Evolutionary conservation across 2,113 vertebrate genomes (phyloP).

Genomic region (Protobothrops mucrosquamatus): DNA sequence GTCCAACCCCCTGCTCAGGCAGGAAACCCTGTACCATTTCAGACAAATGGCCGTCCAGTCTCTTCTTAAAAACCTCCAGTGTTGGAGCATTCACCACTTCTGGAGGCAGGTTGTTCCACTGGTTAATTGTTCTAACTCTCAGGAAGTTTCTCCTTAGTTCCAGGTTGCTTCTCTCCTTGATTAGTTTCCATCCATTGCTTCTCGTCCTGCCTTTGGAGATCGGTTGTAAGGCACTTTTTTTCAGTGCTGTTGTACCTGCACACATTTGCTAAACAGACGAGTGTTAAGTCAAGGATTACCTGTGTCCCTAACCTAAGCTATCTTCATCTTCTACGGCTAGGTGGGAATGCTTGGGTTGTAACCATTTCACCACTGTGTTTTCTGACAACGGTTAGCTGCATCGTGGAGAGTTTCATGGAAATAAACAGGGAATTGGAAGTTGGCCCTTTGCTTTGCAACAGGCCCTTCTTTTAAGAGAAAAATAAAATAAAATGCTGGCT

Average conservation of each 20-base stretch:
- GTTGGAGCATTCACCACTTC: too few species aligned
- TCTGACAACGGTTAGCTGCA: background rate
- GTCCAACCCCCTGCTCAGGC: too few species aligned
- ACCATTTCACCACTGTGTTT: background rate
- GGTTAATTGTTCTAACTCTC: too few species aligned
- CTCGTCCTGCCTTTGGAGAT: too few species aligned
- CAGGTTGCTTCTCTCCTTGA: too few species aligned
- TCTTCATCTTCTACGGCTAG: background rate
- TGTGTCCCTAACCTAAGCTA: background rate
- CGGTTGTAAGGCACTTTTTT: background rate
- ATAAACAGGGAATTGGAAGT: background rate
- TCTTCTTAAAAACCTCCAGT: too few species aligned
- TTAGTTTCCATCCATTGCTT: too few species aligned
- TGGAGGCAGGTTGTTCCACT: too few species aligned
- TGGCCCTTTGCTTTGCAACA: background rate
- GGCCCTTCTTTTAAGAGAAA: background rate
- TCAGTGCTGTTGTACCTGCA: background rate
- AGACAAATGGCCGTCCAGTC: too few species aligned
- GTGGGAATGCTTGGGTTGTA: background rate
- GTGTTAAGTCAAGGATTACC: background rate
- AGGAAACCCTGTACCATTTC: too few species aligned
- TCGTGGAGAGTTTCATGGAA: background rate
- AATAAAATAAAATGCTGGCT: background rate
- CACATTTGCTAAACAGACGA: background rate
- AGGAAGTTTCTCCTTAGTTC: too few species aligned